Percentiles rank a stretch among this genome's conserved stretches.
Evolutionary conservation across 2,888 invertebrate genomes (phyloP).

Genomic region (Amphipyra berbera): DNA sequence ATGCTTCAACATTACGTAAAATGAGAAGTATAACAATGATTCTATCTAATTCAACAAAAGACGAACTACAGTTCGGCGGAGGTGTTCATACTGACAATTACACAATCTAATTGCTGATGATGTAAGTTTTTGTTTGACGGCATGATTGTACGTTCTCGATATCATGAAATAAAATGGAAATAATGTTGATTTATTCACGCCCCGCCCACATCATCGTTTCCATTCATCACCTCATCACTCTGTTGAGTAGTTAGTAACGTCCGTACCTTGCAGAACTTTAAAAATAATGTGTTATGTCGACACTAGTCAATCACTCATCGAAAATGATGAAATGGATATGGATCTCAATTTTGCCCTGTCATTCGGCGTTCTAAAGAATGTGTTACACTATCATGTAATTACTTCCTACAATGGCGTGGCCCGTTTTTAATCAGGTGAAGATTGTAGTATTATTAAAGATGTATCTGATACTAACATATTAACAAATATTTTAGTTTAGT

Average conservation of each 20-base stretch:
- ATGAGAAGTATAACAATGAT: slow-evolving; percentile 67
- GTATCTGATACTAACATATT: slow-evolving; percentile 18
- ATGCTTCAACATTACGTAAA: slow-evolving; percentile 74
- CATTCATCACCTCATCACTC: slow-evolving; percentile 64
- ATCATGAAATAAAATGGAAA: slow-evolving; percentile 64
- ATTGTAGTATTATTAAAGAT: slow-evolving; percentile 28
- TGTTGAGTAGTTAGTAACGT: slow-evolving; percentile 55
- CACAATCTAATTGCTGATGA: slow-evolving; percentile 77
- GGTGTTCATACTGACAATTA: slow-evolving; percentile 73
- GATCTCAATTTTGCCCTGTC: slow-evolving; percentile 68
- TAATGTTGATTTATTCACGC: slow-evolving; percentile 71
- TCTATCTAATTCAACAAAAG: slow-evolving; percentile 77
- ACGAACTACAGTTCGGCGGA: slow-evolving; percentile 76
- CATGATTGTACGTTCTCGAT: slow-evolving; percentile 75
- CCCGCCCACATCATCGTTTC: slow-evolving; percentile 67
- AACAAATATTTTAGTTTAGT: slow-evolving; percentile 13
- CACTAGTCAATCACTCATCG: slow-evolving; percentile 66
- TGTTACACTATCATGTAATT: slow-evolving; percentile 68
- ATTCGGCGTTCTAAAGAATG: slow-evolving; percentile 65
- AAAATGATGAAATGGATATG: slow-evolving; percentile 72
- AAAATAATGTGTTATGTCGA: slow-evolving; percentile 67
- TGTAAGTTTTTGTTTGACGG: slow-evolving; percentile 74
- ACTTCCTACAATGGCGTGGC: slow-evolving; percentile 65
- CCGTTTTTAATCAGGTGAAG: slow-evolving; percentile 56
- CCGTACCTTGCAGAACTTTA: slow-evolving; percentile 58